Base-by-base conservation (phyloP, 2,888 invertebrate species). In the Idaea dimidiata region DNA sequence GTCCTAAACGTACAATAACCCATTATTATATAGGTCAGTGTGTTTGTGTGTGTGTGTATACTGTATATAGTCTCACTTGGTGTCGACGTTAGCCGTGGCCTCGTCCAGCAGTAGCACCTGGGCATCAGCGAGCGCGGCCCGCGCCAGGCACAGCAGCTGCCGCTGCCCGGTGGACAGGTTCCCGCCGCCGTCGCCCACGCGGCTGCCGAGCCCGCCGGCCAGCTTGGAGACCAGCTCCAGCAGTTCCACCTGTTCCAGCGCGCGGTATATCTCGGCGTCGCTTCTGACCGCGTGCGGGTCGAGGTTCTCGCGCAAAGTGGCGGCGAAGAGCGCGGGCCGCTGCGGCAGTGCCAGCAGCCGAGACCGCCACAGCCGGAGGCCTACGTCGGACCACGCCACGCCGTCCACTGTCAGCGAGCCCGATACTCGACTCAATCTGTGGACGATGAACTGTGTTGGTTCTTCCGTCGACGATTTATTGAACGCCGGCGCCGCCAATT, bases 61-160 rank as follows among this genome's bases (percentile, higher is more conserved):
- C 53, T 16, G 16, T 0, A 32, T 1, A 53, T 55, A 7, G 32
- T 24, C 94, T 93, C 84, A 96, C 96, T 95, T 94, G 18, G 95
- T 95, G 83, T 98, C 98, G 0, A 98, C 97, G 79, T 97, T 98
- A 0, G 97, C 97, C 0, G 98, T 98, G 0, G 98, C 98, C 90
- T 98, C 98, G 64, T 96, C 96, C 59, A 96, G 82, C 16, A 96
- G 90, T 0, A 96, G 89, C 56, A 97, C 66, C 93, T 94, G 58
- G 94, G 96, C 89, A 93, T 96, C 78, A 93, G 96, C 79, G 0
- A 96, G 89, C 10, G 96, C 94, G 0, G 96, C 96, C 16, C 96
- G 83, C 0, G 96, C 96, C 17, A 96, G 87, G 74, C 96, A 96
- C 59, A 96, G 87, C 59, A 96, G 88, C 81, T 96, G 96, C 1